Evolutionary conservation across 2,797 vertebrate genomes (phyloP).

Genomic region (Tokudaia tokunoshimensis): DNA sequence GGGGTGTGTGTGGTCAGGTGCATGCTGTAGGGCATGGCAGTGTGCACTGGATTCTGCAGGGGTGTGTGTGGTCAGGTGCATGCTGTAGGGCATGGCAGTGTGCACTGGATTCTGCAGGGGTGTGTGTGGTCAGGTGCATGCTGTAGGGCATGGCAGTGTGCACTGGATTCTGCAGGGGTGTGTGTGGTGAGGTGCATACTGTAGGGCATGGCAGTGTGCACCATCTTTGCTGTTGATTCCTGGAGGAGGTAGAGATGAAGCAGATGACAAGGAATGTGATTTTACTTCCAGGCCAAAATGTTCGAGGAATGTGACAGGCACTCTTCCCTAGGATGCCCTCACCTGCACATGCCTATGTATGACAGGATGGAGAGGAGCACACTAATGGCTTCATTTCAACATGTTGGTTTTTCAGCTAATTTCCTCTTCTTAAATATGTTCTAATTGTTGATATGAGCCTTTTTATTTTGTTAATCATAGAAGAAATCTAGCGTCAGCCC

Average conservation of each 20-base stretch:
- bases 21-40: neutral
- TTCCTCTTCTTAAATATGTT: conserved; percentile 28
- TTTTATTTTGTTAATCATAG: conserved; percentile 48
- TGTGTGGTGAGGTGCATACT: too few species aligned
- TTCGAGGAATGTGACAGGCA: neutral
- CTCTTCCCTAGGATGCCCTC: neutral
- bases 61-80: too few species aligned
- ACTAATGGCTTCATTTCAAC: neutral
- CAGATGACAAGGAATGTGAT: neutral
- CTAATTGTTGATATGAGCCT: neutral
- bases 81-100: neutral
- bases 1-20: too few species aligned
- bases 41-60: too few species aligned
- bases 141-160: neutral
- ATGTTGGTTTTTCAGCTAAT: neutral
- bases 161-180: too few species aligned
- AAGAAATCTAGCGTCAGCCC: neutral
- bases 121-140: too few species aligned
- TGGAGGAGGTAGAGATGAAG: neutral
- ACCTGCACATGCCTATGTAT: neutral
- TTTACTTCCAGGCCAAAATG: neutral
- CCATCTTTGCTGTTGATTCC: neutral
- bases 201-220: neutral
- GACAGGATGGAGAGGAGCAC: neutral
- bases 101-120: too few species aligned